phyloP scores from a whole-genome alignment of 92 coral and sea anemone species.

The Actinernus sp. region DNA sequence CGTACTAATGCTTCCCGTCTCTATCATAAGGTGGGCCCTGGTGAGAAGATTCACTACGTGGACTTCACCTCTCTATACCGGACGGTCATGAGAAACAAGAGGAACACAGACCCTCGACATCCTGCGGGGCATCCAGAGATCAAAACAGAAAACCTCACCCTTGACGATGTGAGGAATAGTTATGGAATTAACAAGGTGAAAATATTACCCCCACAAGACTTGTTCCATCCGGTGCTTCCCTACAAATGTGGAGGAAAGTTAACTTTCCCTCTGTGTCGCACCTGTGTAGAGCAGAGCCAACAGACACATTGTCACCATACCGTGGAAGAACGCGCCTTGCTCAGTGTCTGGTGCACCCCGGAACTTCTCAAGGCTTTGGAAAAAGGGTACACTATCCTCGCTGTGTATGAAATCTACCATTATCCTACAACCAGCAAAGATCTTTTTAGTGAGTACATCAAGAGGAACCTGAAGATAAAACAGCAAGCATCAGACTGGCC shows the following conservation, averaged over 20 bases:
- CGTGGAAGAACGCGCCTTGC: constrained; percentile 32
- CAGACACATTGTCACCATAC: constrained; percentile 38
- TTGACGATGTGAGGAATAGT: too few relatives aligned
- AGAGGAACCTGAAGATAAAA: constrained; percentile 60
- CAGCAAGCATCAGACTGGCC: constrained; percentile 55
- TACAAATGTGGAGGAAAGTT: constrained; percentile 25
- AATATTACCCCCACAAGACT: constrained; percentile 14
- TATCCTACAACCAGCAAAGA: constrained; percentile 17
- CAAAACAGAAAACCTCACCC: too few relatives aligned
- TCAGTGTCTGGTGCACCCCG: constrained; percentile 51
- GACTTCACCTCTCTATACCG: constrained; percentile 45
- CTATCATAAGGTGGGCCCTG: constrained; percentile 2
- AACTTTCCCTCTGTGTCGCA: constrained; percentile 52
- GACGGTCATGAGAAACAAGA: too few relatives aligned
- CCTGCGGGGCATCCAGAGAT: constrained; percentile 24
- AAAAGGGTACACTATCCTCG: constrained; percentile 18
- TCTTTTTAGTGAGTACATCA: constrained; percentile 42
- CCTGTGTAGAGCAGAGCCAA: constrained; percentile 48
- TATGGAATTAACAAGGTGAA: constrained; percentile 52
- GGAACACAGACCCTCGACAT: not conserved
- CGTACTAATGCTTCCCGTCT: constrained; percentile 27
- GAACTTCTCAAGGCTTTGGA: constrained; percentile 48
- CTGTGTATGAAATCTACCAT: constrained; percentile 55
- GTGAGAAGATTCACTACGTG: constrained; percentile 36
- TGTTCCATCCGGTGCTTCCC: constrained; percentile 55